Evolutionary conservation across 2,113 vertebrate genomes (phyloP), one percentile per base, ranked within the genome.

Genomic region (Actinemys pallida): DNA sequence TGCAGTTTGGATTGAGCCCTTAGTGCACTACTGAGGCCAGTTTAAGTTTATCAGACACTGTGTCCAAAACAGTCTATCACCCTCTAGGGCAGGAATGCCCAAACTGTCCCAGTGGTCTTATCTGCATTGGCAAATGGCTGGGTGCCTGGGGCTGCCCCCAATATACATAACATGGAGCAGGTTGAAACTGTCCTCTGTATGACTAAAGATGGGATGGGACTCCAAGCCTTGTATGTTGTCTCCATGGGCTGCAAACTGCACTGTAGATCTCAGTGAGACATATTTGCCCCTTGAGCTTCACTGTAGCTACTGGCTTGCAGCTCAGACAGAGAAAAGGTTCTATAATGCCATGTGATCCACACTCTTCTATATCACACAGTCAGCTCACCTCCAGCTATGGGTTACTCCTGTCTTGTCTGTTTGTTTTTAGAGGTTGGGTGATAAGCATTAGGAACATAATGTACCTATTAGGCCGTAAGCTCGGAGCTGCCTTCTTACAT

Each of bases 31-130:
- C 93, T 83, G 78, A 96, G 79, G 75, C 53, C 95, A 93, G 79
- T 88, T 47, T 90, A 54, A 79, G 53, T 56, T 93, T 17, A 83
- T 80, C 92, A 96, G 95, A 96, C 91, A 93, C 94, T 96, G 94
- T 69, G 94, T 92, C 94, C 96, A 94, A 96, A 97, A 86, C 92
- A 92, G 93, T 96, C 49, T 6, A 13, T 47, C 42, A 78, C 7
- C 25, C 75, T 45, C 12, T 47, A 25, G 42, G 25, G 42, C 39
- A 47, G 24, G 42, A 25, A 25, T 69, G 45, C 90, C 86, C 81
- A 80, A 4, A 88, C 0, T 81, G 20, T 53, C 75, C 20, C 1
- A 1, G 0, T 1, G n/a, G 75, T 59, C 89, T 84, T 78, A 24
- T 78, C 25, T 47, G 75, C 39, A 27, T 45, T 45, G 69, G 50